Evolutionary conservation across 35 echinoderm and acorn worm species (phyloP), one percentile per base, ranked within the genome.

Genomic region (Apostichopus parvimensis): DNA sequence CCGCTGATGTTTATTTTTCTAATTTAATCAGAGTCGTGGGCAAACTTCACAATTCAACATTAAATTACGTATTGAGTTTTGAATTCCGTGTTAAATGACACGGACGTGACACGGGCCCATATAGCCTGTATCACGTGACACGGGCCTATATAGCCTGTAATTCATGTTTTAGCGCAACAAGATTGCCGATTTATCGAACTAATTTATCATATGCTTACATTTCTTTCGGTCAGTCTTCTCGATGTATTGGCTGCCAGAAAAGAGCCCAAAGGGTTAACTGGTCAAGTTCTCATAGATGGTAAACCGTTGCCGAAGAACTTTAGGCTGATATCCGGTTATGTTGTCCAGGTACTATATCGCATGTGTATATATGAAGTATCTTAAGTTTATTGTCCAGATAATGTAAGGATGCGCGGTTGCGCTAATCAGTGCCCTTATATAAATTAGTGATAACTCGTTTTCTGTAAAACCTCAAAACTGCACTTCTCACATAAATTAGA

Each of bases 181-280:
- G 71, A 73, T 21, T 73, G 71, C 2, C 71, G 21, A 15, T 73
- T 73, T 15, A 73, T 1, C 13, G 21, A 73, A 73, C 71, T 14
- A 73, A 73, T 73, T 1, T 14, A 15, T 15, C 71, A 14, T 73
- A 14, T 73, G 1, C 28, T 82, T 82, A 13, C 28, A 34, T 34
- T 34, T 34, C 28, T 34, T 34, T 79, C 24, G 28, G 78, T 5
- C 53, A 98, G 96, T 28, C 66, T 98, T 5, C 77, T 98, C 14
- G 96, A 98, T 80, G 80, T 98, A 20, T 66, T 98, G 54, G 96
- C 96, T 6, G 94, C 92, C 23, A 90, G 96, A 34, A 98, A 98
- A 75, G 92, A 98, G 62, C 96, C 96, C 21, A 87, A 60, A 60
- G 96, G 96, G 20, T 80, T 98, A 55, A 72, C 82, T 54, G 96